phyloP scores from a whole-genome alignment of 2,113 vertebrate genomes.

The Sinocyclocheilus anshuiensis region DNA sequence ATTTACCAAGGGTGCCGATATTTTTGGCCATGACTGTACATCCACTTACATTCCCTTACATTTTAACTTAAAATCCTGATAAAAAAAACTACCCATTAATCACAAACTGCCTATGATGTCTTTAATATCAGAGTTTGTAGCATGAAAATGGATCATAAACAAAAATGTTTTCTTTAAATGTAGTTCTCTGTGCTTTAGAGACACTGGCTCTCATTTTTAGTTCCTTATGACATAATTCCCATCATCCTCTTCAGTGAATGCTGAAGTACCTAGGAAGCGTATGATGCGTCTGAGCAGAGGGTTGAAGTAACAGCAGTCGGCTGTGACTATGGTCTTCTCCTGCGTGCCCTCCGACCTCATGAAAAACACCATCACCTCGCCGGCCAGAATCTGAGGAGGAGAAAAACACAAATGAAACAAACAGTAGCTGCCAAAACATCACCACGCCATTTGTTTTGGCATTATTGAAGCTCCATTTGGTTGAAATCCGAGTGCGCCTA shows the following conservation, averaged over 20 bases:
- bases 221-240: background rate
- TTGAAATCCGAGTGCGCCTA: background rate
- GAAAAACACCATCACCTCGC: slow-evolving; percentile 85
- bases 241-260: background rate
- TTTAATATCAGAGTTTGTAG: background rate
- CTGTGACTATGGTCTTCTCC: slow-evolving; percentile 88
- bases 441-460: background rate
- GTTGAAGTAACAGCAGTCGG: slow-evolving; percentile 90
- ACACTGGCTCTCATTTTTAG: background rate
- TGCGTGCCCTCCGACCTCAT: slow-evolving; percentile 77
- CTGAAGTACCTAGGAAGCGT: slow-evolving; percentile 83
- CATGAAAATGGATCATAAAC: background rate
- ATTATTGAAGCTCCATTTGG: background rate
- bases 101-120: background rate
- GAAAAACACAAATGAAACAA: background rate
- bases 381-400: slow-evolving; percentile 82
- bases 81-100: background rate
- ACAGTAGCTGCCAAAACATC: background rate
- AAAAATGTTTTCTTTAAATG: background rate
- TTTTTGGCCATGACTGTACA: background rate
- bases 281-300: slow-evolving; percentile 87
- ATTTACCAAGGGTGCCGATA: too few species aligned
- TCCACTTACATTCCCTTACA: background rate
- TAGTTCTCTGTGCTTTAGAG: background rate
- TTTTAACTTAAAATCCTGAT: background rate